Base-by-base conservation (phyloP, 2,888 invertebrate species). In the Diarsia rubi region DNA sequence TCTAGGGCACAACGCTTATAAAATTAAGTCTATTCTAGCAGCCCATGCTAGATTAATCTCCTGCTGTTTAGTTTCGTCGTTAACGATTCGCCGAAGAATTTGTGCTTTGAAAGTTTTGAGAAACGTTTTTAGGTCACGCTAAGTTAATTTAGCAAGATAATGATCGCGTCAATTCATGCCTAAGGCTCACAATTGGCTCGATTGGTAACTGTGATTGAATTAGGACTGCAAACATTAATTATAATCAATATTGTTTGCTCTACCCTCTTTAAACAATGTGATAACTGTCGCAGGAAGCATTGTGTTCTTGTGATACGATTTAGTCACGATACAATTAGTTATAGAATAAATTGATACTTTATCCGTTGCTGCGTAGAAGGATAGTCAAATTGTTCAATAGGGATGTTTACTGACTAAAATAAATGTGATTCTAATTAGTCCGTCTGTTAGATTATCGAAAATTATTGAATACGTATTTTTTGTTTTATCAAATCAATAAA, bases 141-240 rank as follows among this genome's bases (percentile, higher is more conserved):
- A 62, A 79, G 72, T 70, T 83, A 75, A 82, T 79, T 72, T 79
- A 69, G 59, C 73, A 73, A 78, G 73, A 78, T 84, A 83, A 84
- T 73, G 73, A 71, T 75, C 70, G 77, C 69, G 77, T 79, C 78
- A 78, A 80, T 79, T 78, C 73, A 69, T 79, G 63, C 62, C 47
- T 75, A 72, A 85, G 78, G 54, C 75, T 64, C 82, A 86, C 92
- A 92, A 92, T 93, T 92, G 92, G 75, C 83, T 90, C 76, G 79
- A 92, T 92, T 92, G 91, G 87, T 81, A 69, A 80, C 87, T 81
- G 83, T 90, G 89, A 92, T 92, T 90, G 86, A 91, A 91, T 92
- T 92, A 91, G 87, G 87, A 81, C 82, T 83, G 82, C 89, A 89
- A 88, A 89, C 91, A 88, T 88, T 84, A 82, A 89, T 90, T 90